Evolutionary conservation across 2,797 vertebrate species (phyloP).

Genomic region (Parambassis ranga): DNA sequence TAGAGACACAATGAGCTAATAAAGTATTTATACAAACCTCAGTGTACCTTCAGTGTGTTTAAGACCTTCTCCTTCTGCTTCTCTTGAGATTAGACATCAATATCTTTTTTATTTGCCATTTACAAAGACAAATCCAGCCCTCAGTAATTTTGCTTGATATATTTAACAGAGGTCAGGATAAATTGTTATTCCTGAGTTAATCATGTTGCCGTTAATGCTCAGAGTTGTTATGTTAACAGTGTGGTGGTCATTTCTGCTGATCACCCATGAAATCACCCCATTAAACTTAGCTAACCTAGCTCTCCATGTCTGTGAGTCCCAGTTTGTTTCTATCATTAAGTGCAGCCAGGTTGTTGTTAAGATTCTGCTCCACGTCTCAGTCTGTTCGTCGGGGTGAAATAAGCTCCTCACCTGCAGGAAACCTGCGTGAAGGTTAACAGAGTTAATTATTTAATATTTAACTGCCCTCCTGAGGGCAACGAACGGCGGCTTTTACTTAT

Average conservation of each 20-base stretch:
- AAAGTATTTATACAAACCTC: too few relatives aligned
- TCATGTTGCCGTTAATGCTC: neutral
- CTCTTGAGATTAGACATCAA: too few relatives aligned
- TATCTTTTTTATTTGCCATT: too few relatives aligned
- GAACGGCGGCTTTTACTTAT: slow-evolving; percentile 25
- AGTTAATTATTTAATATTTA: slow-evolving; percentile 48
- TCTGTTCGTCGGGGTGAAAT: neutral
- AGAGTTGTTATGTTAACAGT: slow-evolving; percentile 5
- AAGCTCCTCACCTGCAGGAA: slow-evolving; percentile 23
- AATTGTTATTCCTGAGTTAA: neutral
- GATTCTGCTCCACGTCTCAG: slow-evolving; percentile 8
- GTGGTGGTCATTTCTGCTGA: neutral
- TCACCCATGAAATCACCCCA: neutral
- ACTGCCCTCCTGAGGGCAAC: slow-evolving; percentile 18
- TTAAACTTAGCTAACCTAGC: neutral
- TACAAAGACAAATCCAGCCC: too few relatives aligned
- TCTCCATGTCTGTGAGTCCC: neutral
- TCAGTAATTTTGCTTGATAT: neutral
- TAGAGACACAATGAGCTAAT: too few relatives aligned
- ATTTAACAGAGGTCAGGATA: neutral
- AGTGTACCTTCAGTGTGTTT: too few relatives aligned
- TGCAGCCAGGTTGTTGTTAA: slow-evolving; percentile 4
- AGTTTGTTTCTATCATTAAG: neutral
- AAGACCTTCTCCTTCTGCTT: too few relatives aligned
- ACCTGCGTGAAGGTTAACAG: slow-evolving; percentile 29